phyloP scores from a whole-genome alignment of 2,888 invertebrate genomes.

The Microctonus hyperodae region DNA sequence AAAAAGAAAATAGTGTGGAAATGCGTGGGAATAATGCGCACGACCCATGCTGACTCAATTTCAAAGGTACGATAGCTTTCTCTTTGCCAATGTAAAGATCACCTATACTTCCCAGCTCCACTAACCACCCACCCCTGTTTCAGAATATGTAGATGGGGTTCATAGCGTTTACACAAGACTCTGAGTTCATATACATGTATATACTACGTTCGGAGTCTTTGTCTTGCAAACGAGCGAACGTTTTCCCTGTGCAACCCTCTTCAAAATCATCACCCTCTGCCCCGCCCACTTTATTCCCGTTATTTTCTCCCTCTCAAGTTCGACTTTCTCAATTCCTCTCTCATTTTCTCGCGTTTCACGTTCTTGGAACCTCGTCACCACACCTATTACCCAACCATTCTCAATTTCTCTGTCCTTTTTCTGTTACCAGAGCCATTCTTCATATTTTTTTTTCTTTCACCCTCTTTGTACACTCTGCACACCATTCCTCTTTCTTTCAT shows the following conservation, averaged over 20 bases:
- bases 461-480: neutral
- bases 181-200: conserved; percentile 45
- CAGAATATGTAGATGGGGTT: conserved; percentile 55
- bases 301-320: conserved; percentile 4
- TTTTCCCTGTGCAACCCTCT: conserved; percentile 38
- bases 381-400: conserved; percentile 13
- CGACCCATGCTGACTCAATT: conserved; percentile 22
- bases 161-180: conserved; percentile 57
- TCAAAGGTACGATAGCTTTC: conserved; percentile 16
- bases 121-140: conserved; percentile 35
- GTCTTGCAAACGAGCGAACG: conserved; percentile 58
- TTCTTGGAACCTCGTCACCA: neutral
- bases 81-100: conserved; percentile 1
- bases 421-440: neutral
- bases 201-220: conserved; percentile 50
- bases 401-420: neutral
- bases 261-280: neutral
- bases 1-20: neutral
- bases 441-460: conserved; percentile 6
- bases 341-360: conserved; percentile 20
- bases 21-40: conserved; percentile 14
- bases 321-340: conserved; percentile 1
- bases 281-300: neutral
- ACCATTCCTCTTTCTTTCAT: neutral
- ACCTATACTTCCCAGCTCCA: neutral